Percentiles rank a stretch among this genome's conserved stretches.
Conservation (phyloP, 2,113 vertebrate species). For the Charadrius vociferus region DNA sequence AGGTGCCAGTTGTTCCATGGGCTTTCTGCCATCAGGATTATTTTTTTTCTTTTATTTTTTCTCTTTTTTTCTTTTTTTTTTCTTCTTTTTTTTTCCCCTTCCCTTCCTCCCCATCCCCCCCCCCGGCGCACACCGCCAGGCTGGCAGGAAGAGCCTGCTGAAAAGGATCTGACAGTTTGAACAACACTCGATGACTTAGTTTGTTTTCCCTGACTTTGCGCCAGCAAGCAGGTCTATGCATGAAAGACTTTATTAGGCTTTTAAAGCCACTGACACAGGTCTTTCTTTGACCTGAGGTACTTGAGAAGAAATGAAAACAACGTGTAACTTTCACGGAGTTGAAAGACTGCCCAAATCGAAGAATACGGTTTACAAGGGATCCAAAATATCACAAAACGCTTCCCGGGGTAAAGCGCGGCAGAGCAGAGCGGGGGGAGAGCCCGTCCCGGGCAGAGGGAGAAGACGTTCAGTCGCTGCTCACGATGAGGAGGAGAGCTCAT, state of each 20-base stretch:
- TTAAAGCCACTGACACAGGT: slow-evolving; percentile 67
- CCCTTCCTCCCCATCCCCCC: slow-evolving; percentile 29
- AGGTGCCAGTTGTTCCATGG: slow-evolving; percentile 63
- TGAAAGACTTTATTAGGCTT: slow-evolving; percentile 72
- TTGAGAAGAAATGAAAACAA: slow-evolving; percentile 68
- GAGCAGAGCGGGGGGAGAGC: neutral
- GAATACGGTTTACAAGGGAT: slow-evolving; percentile 50
- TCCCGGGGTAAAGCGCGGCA: slow-evolving; percentile 2
- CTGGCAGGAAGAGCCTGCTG: slow-evolving; percentile 68
- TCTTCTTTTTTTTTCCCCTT: neutral
- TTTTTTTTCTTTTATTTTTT: neutral
- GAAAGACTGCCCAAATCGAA: slow-evolving; percentile 50
- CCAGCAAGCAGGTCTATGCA: slow-evolving; percentile 58
- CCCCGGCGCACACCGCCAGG: slow-evolving; percentile 4
- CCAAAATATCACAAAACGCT: slow-evolving; percentile 24
- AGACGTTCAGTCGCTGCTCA: fast-evolving
- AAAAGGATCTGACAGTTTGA: slow-evolving; percentile 74
- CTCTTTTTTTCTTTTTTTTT: neutral
- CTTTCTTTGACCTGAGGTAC: slow-evolving; percentile 69
- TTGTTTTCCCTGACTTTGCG: slow-evolving; percentile 70
- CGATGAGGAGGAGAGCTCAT: neutral
- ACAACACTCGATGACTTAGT: slow-evolving; percentile 72
- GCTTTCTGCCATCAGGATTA: slow-evolving; percentile 61
- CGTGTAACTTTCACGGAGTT: slow-evolving; percentile 47
- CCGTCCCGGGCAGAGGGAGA: neutral